Conservation (phyloP, 2,113 vertebrate species). For the Kryptolebias marmoratus region DNA sequence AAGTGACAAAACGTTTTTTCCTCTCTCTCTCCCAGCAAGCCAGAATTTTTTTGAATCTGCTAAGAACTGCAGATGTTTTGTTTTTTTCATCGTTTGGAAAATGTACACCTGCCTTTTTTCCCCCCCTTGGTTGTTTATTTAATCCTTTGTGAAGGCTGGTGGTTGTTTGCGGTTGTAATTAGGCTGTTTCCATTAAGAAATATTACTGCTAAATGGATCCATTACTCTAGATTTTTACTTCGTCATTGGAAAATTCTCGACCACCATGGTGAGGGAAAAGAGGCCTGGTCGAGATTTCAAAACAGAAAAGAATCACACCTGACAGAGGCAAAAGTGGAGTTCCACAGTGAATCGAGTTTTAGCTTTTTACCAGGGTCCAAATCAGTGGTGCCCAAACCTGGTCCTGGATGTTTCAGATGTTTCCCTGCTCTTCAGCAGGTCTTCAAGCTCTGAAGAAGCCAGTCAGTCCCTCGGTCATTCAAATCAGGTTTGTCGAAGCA, state of each 20-base stretch:
- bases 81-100: constrained; percentile 77
- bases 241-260: constrained; percentile 66
- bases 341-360: neutral
- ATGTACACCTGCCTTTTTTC: constrained; percentile 68
- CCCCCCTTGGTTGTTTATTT: constrained; percentile 65
- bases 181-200: constrained; percentile 80
- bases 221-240: constrained; percentile 65
- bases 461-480: too few species aligned
- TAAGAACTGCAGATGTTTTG: constrained; percentile 76
- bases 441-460: too few species aligned
- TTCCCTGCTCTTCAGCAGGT: too few species aligned
- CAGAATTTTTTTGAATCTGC: constrained; percentile 51
- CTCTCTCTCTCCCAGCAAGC: constrained; percentile 48
- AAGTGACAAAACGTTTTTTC: constrained; percentile 77
- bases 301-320: constrained; percentile 66
- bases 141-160: constrained; percentile 77
- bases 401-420: too few species aligned
- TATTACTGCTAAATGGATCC: constrained; percentile 75
- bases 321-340: constrained; percentile 38
- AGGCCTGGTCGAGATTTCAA: constrained; percentile 43
- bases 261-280: constrained; percentile 57
- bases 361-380: neutral
- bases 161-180: constrained; percentile 76
- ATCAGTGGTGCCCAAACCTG: too few species aligned
- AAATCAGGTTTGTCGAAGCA: too few species aligned